Percentiles rank a stretch among this genome's conserved stretches.
Evolutionary conservation across 2,113 vertebrate species (phyloP).

Genomic region (Leiothrix lutea): DNA sequence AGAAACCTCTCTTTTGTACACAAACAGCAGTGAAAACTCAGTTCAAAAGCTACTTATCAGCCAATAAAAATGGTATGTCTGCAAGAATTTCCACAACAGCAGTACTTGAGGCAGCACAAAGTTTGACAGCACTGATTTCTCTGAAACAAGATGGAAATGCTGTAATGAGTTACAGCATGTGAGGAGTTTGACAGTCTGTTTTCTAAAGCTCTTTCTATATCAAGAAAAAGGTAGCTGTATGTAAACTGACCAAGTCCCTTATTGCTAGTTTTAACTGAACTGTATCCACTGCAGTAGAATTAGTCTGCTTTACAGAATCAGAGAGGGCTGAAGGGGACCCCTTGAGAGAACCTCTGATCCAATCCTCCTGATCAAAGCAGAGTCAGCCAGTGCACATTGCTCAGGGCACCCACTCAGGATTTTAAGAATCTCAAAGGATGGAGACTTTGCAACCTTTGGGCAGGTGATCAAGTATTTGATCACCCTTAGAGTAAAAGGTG

Average conservation of each 20-base stretch:
- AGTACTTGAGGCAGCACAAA: background rate
- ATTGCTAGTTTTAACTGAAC: background rate
- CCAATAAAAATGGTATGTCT: background rate
- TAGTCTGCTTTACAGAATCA: background rate
- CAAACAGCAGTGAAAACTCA: background rate
- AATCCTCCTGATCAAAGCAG: background rate
- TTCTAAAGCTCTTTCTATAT: background rate
- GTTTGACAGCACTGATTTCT: background rate
- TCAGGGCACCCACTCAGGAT: background rate
- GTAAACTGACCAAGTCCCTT: background rate
- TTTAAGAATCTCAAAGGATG: background rate
- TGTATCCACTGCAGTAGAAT: background rate
- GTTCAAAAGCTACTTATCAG: background rate
- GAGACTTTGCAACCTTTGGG: background rate
- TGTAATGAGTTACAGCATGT: background rate
- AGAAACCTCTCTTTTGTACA: background rate
- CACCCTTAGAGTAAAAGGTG: background rate
- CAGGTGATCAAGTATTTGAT: background rate
- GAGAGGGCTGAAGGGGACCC: background rate
- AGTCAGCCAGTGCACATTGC: background rate
- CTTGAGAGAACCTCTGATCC: background rate
- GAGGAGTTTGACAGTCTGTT: background rate
- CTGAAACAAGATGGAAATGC: background rate
- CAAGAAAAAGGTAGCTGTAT: background rate
- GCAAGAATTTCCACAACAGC: background rate